Percentiles rank a stretch among this genome's conserved stretches.
Conservation (phyloP, 2,797 vertebrate species). For the Lophius americanus region DNA sequence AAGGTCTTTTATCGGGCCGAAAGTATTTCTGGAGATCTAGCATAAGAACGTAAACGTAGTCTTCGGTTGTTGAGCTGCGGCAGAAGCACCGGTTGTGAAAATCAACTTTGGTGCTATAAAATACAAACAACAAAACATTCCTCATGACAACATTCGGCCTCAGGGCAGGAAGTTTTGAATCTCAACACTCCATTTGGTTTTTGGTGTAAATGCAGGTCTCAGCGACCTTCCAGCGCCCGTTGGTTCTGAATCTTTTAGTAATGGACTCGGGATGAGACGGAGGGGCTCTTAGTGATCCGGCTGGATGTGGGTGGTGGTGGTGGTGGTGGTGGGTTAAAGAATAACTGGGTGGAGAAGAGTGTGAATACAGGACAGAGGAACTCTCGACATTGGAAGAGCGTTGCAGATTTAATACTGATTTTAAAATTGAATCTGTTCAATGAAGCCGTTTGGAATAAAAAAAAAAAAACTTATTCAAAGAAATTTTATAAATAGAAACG, state of each 20-base stretch:
- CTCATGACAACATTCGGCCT: constrained; percentile 54
- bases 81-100: too few relatives aligned
- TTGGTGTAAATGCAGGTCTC: neutral
- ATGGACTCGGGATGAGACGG: constrained; percentile 35
- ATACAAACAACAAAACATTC: constrained; percentile 49
- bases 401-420: too few relatives aligned
- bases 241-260: constrained; percentile 35
- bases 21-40: too few relatives aligned
- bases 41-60: too few relatives aligned
- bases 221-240: neutral
- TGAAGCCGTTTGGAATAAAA: too few relatives aligned
- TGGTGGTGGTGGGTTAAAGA: neutral
- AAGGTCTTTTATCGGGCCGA: too few relatives aligned
- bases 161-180: neutral
- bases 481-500: too few relatives aligned
- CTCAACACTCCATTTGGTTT: neutral
- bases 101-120: constrained; percentile 56
- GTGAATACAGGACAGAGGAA: neutral
- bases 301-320: neutral
- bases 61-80: too few relatives aligned
- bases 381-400: neutral
- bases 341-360: neutral
- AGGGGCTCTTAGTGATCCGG: constrained; percentile 36
- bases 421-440: too few relatives aligned
- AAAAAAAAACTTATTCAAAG: too few relatives aligned